These are phyloP conservation scores for Tretioscincus oriximinensis DNA, from an alignment of 2,113 vertebrate genomes.

Conservation along the genomic window DNA sequence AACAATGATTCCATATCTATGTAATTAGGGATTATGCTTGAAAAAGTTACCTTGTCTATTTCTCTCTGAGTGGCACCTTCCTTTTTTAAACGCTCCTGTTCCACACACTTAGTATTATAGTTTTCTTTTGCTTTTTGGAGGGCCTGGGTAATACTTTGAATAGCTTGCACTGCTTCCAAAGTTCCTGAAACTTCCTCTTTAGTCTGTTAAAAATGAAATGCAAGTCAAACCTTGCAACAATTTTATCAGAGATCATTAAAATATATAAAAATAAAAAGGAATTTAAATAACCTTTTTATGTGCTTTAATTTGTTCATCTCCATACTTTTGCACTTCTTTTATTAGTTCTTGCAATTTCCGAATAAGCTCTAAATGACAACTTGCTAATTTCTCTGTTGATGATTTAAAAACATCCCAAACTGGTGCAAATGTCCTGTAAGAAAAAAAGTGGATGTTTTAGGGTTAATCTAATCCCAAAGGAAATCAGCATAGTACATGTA, in stretches of 20 bases:
- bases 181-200: slow-evolving; percentile 97
- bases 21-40: not conserved
- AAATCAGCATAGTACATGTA: not conserved
- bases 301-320: slow-evolving; percentile 94
- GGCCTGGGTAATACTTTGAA: slow-evolving; percentile 90
- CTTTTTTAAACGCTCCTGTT: slow-evolving; percentile 94
- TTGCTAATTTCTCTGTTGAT: slow-evolving; percentile 93
- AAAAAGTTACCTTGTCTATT: slow-evolving; percentile 88
- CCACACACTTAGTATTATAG: slow-evolving; percentile 90
- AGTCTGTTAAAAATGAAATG: slow-evolving; percentile 77
- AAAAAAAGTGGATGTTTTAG: slow-evolving; percentile 25
- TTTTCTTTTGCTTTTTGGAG: slow-evolving; percentile 96
- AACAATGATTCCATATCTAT: not conserved
- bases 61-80: slow-evolving; percentile 95
- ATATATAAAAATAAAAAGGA: slow-evolving; percentile 15
- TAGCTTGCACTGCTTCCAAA: slow-evolving; percentile 93
- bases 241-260: slow-evolving; percentile 24
- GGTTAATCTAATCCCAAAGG: not conserved
- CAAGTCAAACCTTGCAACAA: slow-evolving; percentile 50
- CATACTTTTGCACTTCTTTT: slow-evolving; percentile 96
- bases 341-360: slow-evolving; percentile 94
- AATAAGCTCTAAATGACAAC: slow-evolving; percentile 93
- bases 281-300: slow-evolving; percentile 89
- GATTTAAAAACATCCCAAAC: slow-evolving; percentile 96
- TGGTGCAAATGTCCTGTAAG: slow-evolving; percentile 89